Conservation (phyloP, 2,888 invertebrate genomes). For the Protula sp. region DNA sequence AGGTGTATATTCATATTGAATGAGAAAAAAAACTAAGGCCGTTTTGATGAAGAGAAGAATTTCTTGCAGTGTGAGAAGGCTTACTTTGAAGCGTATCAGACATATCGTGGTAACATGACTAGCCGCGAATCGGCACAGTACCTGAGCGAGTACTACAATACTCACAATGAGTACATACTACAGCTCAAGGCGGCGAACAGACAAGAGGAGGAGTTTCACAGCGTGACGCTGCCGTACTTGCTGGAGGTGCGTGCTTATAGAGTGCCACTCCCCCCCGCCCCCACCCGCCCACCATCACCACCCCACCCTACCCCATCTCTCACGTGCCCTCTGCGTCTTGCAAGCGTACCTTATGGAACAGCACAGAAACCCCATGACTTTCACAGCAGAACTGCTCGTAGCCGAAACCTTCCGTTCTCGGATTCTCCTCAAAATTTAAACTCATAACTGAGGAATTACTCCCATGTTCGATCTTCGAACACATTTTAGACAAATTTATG, state of each 20-base stretch:
- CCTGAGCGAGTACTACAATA: constrained; percentile 72
- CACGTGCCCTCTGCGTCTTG: background rate
- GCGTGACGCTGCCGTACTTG: constrained; percentile 77
- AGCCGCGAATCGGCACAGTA: constrained; percentile 58
- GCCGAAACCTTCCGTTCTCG: no score
- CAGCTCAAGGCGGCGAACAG: constrained; percentile 89
- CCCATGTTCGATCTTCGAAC: no score
- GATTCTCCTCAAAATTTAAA: no score
- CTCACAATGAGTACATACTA: constrained; percentile 89
- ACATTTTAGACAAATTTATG: no score
- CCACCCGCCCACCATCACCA: background rate
- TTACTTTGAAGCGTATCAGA: constrained; percentile 75
- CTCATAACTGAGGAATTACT: no score
- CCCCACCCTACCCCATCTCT: background rate
- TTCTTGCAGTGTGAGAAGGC: no score
- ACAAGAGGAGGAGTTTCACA: constrained; percentile 83
- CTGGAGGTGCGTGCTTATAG: constrained; percentile 63
- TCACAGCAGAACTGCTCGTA: no score
- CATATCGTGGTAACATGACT: constrained; percentile 63
- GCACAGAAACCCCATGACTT: no score
- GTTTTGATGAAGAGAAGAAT: no score
- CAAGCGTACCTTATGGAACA: no score
- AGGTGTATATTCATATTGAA: no score
- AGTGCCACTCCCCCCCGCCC: background rate
- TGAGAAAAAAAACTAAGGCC: no score